Base-by-base conservation (phyloP, 1,140 invertebrate genomes). In the Tetragonula clypearis region DNA sequence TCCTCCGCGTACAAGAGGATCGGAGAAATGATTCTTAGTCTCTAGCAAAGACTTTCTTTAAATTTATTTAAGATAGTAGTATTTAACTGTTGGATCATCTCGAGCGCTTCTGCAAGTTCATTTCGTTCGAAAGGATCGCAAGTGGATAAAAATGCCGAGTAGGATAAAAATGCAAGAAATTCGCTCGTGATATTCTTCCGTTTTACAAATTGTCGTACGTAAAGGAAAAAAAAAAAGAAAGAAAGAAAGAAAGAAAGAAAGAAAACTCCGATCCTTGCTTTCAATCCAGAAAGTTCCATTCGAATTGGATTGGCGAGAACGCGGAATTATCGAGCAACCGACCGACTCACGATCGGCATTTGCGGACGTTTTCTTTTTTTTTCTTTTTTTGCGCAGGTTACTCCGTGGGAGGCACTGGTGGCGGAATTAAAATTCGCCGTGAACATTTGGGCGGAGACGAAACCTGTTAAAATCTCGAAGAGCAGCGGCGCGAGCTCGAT, bases 361-460 rank as follows among this genome's bases (percentile, higher is more conserved):
- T 35, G 26, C 17, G 26, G 6, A 23, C 14, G 15, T 86, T 83
- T 4, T 91, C 93, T 41, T 9, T 49, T 49, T 49, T 6, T n/a
- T n/a, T n/a, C n/a, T 8, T 41, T 41, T 8, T 49, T 9, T 8
- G 6, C 41, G 11, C 90, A 97, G 96, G 95, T 97, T 87, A 95
- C 96, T 3, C 95, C 95, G 14, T 94, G 94, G 84, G 95, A 96
- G 90, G 96, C 96, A 8, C 92, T 97, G 35, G 94, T 95, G 87
- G 95, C 95, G 1, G 97, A 97, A 91, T 81, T 97, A 0, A 94
- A 93, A 79, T 97, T 97, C 88, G 95, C 96, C 0, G 85, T 97
- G 56, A 96, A 96, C 83, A 95, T 97, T 86, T 96, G 96, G 95
- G 94, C 95, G 58, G 95, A 95, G 21, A 96, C 96, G 49, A 97